Conservation (phyloP, 2,888 invertebrate genomes). For the Pemphredon lugubris region DNA sequence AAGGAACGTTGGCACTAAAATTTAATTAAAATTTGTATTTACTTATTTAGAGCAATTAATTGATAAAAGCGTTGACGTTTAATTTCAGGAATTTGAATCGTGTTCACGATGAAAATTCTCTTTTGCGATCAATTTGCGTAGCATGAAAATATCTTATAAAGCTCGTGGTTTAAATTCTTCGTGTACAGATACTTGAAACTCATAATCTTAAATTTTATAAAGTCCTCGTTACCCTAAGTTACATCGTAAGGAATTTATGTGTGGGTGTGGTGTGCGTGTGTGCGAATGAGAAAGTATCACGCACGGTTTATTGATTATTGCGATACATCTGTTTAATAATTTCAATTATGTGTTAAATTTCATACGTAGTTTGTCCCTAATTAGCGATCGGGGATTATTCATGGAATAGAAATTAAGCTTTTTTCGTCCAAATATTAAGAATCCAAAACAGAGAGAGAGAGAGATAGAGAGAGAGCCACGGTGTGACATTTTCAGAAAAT, state of each 20-base stretch:
- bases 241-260: constrained; percentile 8
- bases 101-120: neutral
- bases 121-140: neutral
- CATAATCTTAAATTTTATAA: constrained; percentile 38
- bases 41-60: constrained; percentile 18
- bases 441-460: too few relatives aligned
- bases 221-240: constrained; percentile 22
- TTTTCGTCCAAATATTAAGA: too few relatives aligned
- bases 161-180: neutral
- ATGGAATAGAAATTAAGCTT: too few relatives aligned
- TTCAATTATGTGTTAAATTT: constrained; percentile 3
- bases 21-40: too few relatives aligned
- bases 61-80: constrained; percentile 2
- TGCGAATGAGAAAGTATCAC: too few relatives aligned
- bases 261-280: neutral
- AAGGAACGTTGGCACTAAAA: neutral
- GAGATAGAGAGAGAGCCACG: too few relatives aligned
- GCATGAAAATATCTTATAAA: neutral
- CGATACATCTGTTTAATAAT: constrained; percentile 16
- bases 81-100: neutral
- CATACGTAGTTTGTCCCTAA: neutral
- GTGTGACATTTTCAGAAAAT: too few relatives aligned
- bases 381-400: too few relatives aligned
- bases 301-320: constrained; percentile 3
- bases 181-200: neutral